Conservation (phyloP, 2,797 vertebrate genomes). For the Otus scops region DNA sequence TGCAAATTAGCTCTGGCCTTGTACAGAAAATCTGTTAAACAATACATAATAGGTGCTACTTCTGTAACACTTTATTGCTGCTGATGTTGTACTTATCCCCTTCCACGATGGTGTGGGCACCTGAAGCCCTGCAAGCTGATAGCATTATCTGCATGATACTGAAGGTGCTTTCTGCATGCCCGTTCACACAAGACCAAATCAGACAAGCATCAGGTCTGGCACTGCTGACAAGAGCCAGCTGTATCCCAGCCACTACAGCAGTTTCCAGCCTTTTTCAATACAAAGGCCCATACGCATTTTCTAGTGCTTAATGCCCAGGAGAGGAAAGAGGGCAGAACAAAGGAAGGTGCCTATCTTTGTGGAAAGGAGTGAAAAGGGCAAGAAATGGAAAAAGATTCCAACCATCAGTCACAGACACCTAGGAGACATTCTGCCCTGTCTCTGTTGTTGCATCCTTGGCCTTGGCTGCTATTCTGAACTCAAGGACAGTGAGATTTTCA, state of each 20-base stretch:
- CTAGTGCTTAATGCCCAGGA: neutral
- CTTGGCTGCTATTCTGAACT: conserved; percentile 2
- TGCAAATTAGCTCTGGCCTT: neutral
- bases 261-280: neutral
- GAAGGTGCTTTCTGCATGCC: neutral
- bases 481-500: neutral
- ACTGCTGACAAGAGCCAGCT: neutral
- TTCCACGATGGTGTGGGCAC: neutral
- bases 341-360: neutral
- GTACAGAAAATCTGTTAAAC: neutral
- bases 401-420: neutral
- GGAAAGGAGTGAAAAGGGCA: neutral
- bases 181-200: neutral
- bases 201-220: neutral
- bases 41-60: neutral
- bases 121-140: neutral
- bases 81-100: neutral
- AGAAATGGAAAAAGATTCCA: neutral
- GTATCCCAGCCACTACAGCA: neutral
- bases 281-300: neutral
- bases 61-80: neutral
- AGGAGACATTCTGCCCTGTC: neutral
- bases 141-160: neutral
- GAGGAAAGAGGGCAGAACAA: neutral
- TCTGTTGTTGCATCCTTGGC: neutral